phyloP scores from a whole-genome alignment of 2,797 vertebrate genomes.

The Notolabrus celidotus region DNA sequence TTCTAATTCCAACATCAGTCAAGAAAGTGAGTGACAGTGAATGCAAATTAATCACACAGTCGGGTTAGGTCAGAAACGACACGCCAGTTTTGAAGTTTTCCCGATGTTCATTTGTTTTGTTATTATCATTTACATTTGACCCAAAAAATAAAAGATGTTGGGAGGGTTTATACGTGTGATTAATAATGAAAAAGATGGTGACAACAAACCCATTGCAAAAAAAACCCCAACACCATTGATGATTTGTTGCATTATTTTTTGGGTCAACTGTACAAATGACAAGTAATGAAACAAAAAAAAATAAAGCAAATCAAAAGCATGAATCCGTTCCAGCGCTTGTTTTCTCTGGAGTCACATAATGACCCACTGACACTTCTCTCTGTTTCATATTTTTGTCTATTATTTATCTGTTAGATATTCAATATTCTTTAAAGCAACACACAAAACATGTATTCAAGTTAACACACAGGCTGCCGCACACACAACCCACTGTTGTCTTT shows the following conservation, averaged over 20 bases:
- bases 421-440: slow-evolving; percentile 46
- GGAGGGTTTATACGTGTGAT: slow-evolving; percentile 49
- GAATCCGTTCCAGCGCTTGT: slow-evolving; percentile 51
- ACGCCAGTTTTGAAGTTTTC: slow-evolving; percentile 41
- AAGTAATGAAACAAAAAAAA: slow-evolving; percentile 56
- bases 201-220: slow-evolving; percentile 58
- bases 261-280: slow-evolving; percentile 75
- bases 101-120: slow-evolving; percentile 62
- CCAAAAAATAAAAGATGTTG: slow-evolving; percentile 62
- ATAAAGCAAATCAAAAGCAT: slow-evolving; percentile 43
- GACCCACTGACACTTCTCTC: slow-evolving; percentile 73
- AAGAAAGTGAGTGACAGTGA: slow-evolving; percentile 35
- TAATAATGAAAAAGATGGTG: slow-evolving; percentile 70
- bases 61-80: slow-evolving; percentile 41
- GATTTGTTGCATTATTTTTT: slow-evolving; percentile 69
- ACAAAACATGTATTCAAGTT: slow-evolving; percentile 18
- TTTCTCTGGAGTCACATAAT: slow-evolving; percentile 74
- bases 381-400: slow-evolving; percentile 57
- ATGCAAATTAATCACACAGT: slow-evolving; percentile 42
- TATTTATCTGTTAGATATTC: slow-evolving; percentile 69
- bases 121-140: slow-evolving; percentile 72
- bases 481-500: slow-evolving; percentile 1
- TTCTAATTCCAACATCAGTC: slow-evolving; percentile 12
- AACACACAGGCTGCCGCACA: slow-evolving; percentile 24
- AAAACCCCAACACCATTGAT: slow-evolving; percentile 60